Evolutionary conservation across 2,113 vertebrate genomes (phyloP).

Genomic region (Anguilla japonica): DNA sequence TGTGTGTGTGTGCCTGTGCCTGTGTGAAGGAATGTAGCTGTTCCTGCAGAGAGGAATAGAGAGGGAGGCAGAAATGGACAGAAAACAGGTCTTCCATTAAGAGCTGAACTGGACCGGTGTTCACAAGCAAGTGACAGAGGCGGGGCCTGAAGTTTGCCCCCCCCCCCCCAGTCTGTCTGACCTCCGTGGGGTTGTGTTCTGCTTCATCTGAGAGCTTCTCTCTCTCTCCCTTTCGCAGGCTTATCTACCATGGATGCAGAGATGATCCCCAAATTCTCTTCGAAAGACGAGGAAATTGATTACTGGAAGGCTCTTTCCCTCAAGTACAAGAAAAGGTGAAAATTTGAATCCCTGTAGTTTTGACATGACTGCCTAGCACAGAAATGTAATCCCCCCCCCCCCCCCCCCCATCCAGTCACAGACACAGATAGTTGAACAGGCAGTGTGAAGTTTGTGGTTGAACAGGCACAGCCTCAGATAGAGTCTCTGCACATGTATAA

Average conservation of each 20-base stretch:
- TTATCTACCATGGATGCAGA: constrained; percentile 86
- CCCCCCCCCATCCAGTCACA: no score
- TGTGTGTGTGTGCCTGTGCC: neutral
- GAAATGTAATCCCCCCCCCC: no score
- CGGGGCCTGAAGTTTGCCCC: no score
- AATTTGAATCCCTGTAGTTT: neutral
- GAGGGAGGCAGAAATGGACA: neutral
- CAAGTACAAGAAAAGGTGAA: constrained; percentile 89
- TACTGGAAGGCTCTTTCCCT: constrained; percentile 92
- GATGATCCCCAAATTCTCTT: constrained; percentile 89
- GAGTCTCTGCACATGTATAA: no score
- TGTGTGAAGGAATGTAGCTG: neutral
- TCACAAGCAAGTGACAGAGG: no score
- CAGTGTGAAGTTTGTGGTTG: no score
- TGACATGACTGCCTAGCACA: neutral
- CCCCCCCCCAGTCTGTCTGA: no score
- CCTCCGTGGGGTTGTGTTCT: no score
- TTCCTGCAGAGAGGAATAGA: neutral
- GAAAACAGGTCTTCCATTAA: no score
- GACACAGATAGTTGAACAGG: no score
- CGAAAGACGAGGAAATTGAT: constrained; percentile 90
- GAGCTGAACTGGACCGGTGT: no score
- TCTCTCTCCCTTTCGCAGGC: constrained; percentile 64
- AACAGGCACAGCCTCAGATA: no score
- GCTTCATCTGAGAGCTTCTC: neutral